Evolutionary conservation across 2,888 invertebrate genomes (phyloP), one percentile per base, ranked within the genome.

Genomic region (Boloria selene): DNA sequence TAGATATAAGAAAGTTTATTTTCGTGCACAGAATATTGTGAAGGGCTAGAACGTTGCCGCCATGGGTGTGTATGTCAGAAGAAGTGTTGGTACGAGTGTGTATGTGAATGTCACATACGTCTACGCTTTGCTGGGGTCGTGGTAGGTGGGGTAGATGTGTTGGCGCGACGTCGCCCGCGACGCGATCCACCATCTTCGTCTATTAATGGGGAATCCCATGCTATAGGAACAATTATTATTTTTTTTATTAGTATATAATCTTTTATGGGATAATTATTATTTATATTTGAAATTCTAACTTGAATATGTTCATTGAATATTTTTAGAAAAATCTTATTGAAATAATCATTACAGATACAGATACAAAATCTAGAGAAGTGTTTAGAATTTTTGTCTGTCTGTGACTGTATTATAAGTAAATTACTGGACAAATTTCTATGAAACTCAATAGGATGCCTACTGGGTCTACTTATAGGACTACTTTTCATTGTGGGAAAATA

Each of bases 131-230:
- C 86, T 2, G 91, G 88, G 4, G 82, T 80, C 0, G 86, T 86
- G 0, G 86, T 83, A 0, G 90, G 89, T 3, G 90, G 90, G 0
- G 91, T 90, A 0, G 89, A 86, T 0, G 88, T 86, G 72, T 87
- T 85, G 0, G 88, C 81, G 7, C 90, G 84, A 0, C 90, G 78
- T 0, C 90, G 82, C 0, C 88, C 89, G 56, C 90, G 87, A 0
- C 91, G 82, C 0, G 82, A 77, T 2, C 79, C 78, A 42, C 81
- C 76, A 42, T 88, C 90, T 70, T 91, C 91, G 4, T 90, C 90
- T 69, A 82, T 72, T 3, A 82, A 66, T 0, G 88, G 87, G 0
- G 89, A 87, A 18, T 89, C 89, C 85, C 87, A 85, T 0, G 82
- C 88, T 88, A 78, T 38, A 70, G 59, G 44, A 54, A 47, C 7